Base-by-base conservation (phyloP, 2,113 vertebrate genomes). In the Paramisgurnus dabryanus region DNA sequence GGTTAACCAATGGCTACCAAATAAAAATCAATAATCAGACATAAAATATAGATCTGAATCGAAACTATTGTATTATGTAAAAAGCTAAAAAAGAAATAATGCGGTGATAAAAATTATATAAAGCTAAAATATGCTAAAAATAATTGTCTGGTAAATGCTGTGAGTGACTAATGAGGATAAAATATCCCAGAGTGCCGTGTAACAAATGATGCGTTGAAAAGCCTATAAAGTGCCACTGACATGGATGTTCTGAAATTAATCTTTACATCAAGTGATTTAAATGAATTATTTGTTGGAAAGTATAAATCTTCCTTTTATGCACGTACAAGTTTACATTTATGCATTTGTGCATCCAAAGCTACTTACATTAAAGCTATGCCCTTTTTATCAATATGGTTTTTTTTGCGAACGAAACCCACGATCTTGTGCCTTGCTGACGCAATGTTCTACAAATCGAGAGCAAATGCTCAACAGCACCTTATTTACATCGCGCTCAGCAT, bases 401-500 rank as follows among this genome's bases (percentile, higher is more conserved):
- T 34, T 3, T 34, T 34, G 27, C 27, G 27, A 34, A 2, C 3
- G 27, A 34, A 34, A 34, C 27, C 3, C 27, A 34, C 27, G 3
- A 3, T 34, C 27, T 34, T 34, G 27, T 34, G 27, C 27, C 2
- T 34, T 34, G 27, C 27, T 34, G 27, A 34, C 27, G 27, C 27
- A 34, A 34, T 34, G 27, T 34, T 34, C 27, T 34, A 34, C 27
- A 34, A 34, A 34, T 34, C 27, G 27, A 34, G 27, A 34, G 27
- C 27, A 34, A 34, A 34, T 34, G 27, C 27, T 34, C 27, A 1
- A 34, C 27, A 34, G 27, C 27, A 2, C 27, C 72, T 61, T 57
- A 13, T 61, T 61, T 61, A 74, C 41, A 49, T 75, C 18, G 6
- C 12, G 45, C 58, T 75, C 49, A 18, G 58, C 72, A 64, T 61